Base-by-base conservation (phyloP, 2,797 vertebrate species). In the Delichon dasypus region DNA sequence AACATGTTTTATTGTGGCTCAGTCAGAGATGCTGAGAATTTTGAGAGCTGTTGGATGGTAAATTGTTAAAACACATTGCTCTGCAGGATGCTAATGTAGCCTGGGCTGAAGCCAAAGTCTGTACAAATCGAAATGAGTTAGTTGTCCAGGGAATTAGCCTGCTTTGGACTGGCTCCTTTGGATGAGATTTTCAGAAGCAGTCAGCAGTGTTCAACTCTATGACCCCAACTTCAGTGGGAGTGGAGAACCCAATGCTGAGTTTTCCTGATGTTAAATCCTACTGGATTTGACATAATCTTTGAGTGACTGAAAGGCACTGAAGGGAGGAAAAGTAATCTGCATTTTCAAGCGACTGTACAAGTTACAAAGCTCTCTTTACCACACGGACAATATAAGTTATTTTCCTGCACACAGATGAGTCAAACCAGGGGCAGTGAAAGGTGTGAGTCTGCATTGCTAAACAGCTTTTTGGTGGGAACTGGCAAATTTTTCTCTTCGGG, bases 31-130 rank as follows among this genome's bases (percentile, higher is more conserved):
- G 4, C 65, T 80, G 75, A 80, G 61, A 72, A 92, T 65, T 73
- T 62, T 14, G 36, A 91, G 79, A 84, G 29, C 47, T 76, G 36
- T 57, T 87, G 79, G 47, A 48, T 16, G 48, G 79, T 73, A 62
- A 89, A 89, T 85, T 80, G 83, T 78, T 94, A 80, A 88, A 94
- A 74, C 61, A 75, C 36, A 2, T 26, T 77, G n/a, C 45, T 85
- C 65, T 3, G 15, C 1, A 1, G 66, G 72, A 62, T 90, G 76
- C 40, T 89, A 8, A 66, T 34, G 61, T 40, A 66, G 47, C 21
- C 62, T 90, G 86, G 72, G 32, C 76, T 80, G 47, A 75, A 91
- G 58, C 87, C 85, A 66, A 42, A 79, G 57, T 81, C 90, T 3
- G 2, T 64, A 32, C 64, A 67, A 72, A 44, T 45, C 62, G 45